Percentiles rank a stretch among this genome's conserved stretches.
Evolutionary conservation across 2,888 invertebrate species (phyloP).

Genomic region (Azorinus chamasolen): DNA sequence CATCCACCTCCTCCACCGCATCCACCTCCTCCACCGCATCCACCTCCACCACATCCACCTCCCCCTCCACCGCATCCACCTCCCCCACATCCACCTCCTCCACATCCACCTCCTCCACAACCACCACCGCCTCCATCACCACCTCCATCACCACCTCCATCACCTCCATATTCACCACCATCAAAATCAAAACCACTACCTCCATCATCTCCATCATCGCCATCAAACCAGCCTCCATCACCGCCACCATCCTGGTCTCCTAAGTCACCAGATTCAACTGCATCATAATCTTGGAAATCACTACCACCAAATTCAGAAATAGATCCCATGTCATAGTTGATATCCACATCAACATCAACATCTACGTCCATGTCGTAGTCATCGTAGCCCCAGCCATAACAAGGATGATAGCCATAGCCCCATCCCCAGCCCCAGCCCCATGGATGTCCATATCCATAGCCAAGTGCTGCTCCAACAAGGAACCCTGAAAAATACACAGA

Average conservation of each 20-base stretch:
- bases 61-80: slow-evolving; percentile 42
- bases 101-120: slow-evolving; percentile 50
- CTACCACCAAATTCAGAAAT: slow-evolving; percentile 50
- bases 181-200: slow-evolving; percentile 39
- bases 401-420: slow-evolving; percentile 57
- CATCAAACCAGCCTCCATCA: slow-evolving; percentile 30
- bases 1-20: slow-evolving; percentile 28
- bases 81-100: slow-evolving; percentile 42
- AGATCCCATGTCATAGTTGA: slow-evolving; percentile 49
- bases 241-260: slow-evolving; percentile 30
- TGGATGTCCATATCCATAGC: slow-evolving; percentile 50
- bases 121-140: slow-evolving; percentile 33
- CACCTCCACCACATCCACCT: slow-evolving; percentile 40
- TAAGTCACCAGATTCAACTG: slow-evolving; percentile 8
- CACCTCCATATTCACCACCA: slow-evolving; percentile 33
- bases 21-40: slow-evolving; percentile 40
- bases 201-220: slow-evolving; percentile 36
- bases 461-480: slow-evolving; percentile 47
- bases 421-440: slow-evolving; percentile 63
- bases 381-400: slow-evolving; percentile 60
- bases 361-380: slow-evolving; percentile 58
- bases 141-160: slow-evolving; percentile 34
- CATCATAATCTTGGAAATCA: slow-evolving; percentile 55
- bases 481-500: slow-evolving; percentile 42
- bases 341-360: slow-evolving; percentile 38